Conservation (phyloP, 2,797 vertebrate genomes). For the Hippocampus kuda region DNA sequence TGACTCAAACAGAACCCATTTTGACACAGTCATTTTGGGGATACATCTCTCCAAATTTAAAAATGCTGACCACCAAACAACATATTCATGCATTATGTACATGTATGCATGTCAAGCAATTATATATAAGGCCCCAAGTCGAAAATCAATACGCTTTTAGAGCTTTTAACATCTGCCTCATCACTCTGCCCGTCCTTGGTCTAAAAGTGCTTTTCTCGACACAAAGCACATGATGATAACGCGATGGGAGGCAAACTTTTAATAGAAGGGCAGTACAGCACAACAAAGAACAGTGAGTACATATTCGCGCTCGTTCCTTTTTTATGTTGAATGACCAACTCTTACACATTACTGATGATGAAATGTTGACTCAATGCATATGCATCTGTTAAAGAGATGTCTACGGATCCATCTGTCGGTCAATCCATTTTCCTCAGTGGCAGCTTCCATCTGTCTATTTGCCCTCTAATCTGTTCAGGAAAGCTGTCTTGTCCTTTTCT, state of each 20-base stretch:
- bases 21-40: neutral
- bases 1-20: conserved; percentile 1
- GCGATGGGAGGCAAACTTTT: neutral
- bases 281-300: neutral
- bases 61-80: conserved; percentile 3
- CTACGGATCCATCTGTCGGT: conserved; percentile 32
- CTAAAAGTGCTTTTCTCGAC: conserved; percentile 15
- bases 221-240: conserved; percentile 4
- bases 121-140: conserved; percentile 19
- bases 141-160: conserved; percentile 55
- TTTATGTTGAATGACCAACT: neutral
- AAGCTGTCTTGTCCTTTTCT: conserved; percentile 15
- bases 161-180: conserved; percentile 42
- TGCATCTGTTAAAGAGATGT: conserved; percentile 11
- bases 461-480: conserved; percentile 24
- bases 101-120: conserved; percentile 34
- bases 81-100: conserved; percentile 38
- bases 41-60: neutral
- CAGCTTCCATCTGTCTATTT: conserved; percentile 40
- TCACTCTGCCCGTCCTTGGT: conserved; percentile 9
- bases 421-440: conserved; percentile 17
- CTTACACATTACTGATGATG: conserved; percentile 1
- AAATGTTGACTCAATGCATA: conserved; percentile 3
- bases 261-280: neutral
- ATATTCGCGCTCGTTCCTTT: neutral